phyloP scores from a whole-genome alignment of 2,888 invertebrate species.

The Hirtodrosophila alboralis region DNA sequence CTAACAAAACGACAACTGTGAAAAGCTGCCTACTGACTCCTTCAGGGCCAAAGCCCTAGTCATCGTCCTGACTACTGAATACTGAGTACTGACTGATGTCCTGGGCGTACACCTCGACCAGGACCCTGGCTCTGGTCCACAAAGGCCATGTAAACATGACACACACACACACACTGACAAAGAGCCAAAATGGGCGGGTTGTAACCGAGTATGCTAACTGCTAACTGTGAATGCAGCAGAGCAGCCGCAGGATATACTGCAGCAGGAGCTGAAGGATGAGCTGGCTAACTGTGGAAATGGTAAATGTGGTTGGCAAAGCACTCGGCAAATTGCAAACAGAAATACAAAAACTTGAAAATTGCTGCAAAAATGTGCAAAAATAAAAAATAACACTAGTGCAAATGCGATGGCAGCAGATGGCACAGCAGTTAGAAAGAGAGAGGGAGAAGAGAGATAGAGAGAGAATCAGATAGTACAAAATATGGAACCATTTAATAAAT shows the following conservation, averaged over 20 bases:
- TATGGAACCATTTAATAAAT: not conserved
- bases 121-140: constrained; percentile 47
- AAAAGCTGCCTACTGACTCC: constrained; percentile 32
- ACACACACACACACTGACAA: constrained; percentile 11
- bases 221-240: constrained; percentile 62
- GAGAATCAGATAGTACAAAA: constrained; percentile 1
- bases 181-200: constrained; percentile 25
- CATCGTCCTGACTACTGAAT: constrained; percentile 2
- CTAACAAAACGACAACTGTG: constrained; percentile 62
- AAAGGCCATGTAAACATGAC: constrained; percentile 68
- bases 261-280: constrained; percentile 20
- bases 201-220: constrained; percentile 58
- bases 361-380: constrained; percentile 73
- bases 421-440: not conserved
- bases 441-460: not conserved
- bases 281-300: constrained; percentile 1
- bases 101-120: constrained; percentile 31
- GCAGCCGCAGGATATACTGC: constrained; percentile 15
- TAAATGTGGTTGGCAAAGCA: constrained; percentile 18
- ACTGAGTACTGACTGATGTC: not conserved
- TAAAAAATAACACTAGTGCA: constrained; percentile 53
- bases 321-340: constrained; percentile 53
- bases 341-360: constrained; percentile 50
- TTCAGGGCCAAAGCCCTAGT: constrained; percentile 16
- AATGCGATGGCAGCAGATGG: constrained; percentile 33